Evolutionary conservation across 1,140 invertebrate species (phyloP), one percentile per base, ranked within the genome.

Genomic region (Caerostris darwini): DNA sequence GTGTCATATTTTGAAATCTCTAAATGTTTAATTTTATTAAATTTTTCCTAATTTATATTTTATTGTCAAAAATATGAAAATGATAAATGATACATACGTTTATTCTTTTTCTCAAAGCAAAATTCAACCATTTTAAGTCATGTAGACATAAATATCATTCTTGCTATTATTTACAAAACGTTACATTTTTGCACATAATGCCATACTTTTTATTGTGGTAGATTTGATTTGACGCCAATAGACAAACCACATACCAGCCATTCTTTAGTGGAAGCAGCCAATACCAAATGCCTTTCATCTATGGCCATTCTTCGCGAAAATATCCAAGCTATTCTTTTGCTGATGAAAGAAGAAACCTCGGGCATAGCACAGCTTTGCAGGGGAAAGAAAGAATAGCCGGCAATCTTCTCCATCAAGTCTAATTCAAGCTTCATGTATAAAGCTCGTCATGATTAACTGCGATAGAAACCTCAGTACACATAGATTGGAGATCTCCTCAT

Each of bases 401-500:
- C 61, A 89, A 89, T 89, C 87, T 89, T 19, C 10, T 50, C 87
- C 59, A 67, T 69, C 64, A 71, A 89, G 64, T 69, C 87, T 89
- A 91, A 91, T 91, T 91, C 90, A 82, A 53, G 64, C 71, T 50
- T 59, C 90, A 82, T 59, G 34, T 81, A 19, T 50, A 90, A 57
- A 34, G n/a, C 6, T 10, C 7, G 50, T 53, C 34, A 59, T 82
- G 90, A 91, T 91, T 91, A 82, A 91, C 71, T 59, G 50, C 88
- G 54, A 34, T 71, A 6, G 54, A 90, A 59, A 59, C 69, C 14
- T n/a, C 77, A 54, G 64, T 61, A 61, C 34, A 56, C 50, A 50
- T 57, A 58, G 71, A 82, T 91, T 91, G 53, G 57, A 53, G 57
- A 59, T 59, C 54, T 17, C 71, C 56, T 7, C 59, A 7, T 53